phyloP scores from a whole-genome alignment of 2,888 invertebrate genomes.

The Drosophila meridionalis region DNA sequence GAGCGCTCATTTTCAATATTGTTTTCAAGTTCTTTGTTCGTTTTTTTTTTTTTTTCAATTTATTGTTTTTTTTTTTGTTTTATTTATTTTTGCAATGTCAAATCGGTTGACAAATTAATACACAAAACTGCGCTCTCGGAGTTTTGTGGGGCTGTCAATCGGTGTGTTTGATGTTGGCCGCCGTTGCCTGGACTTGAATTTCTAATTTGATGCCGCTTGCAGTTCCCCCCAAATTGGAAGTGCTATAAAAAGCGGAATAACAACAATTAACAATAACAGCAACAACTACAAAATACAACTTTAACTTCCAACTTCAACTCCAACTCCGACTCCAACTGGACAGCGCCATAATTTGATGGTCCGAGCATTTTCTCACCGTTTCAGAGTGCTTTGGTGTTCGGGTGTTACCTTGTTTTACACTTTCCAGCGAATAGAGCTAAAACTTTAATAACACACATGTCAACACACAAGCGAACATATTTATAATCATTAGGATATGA shows the following conservation, averaged over 20 bases:
- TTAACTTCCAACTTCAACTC: slow-evolving; percentile 9
- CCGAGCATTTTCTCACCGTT: slow-evolving; percentile 58
- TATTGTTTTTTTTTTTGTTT: not conserved
- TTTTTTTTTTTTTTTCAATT: not conserved
- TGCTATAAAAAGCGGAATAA: slow-evolving; percentile 54
- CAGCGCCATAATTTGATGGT: slow-evolving; percentile 70
- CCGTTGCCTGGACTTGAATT: slow-evolving; percentile 57
- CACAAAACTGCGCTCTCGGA: slow-evolving; percentile 48
- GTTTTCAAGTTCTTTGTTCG: not conserved
- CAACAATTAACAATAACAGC: slow-evolving; percentile 49
- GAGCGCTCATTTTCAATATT: slow-evolving; percentile 4
- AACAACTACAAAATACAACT: slow-evolving; percentile 24
- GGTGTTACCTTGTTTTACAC: slow-evolving; percentile 58
- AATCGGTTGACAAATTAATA: slow-evolving; percentile 75
- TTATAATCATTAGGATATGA: slow-evolving; percentile 62
- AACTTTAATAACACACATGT: slow-evolving; percentile 51
- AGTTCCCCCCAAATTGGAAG: slow-evolving; percentile 52
- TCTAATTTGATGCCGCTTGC: slow-evolving; percentile 60
- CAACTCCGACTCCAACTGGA: slow-evolving; percentile 20
- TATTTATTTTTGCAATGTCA: slow-evolving; percentile 48
- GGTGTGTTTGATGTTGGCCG: slow-evolving; percentile 68
- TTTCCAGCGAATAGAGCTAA: slow-evolving; percentile 65
- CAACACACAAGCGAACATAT: slow-evolving; percentile 40
- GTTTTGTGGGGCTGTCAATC: slow-evolving; percentile 54
- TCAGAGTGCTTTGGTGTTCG: slow-evolving; percentile 38